phyloP scores from a whole-genome alignment of 2,888 invertebrate species.

The Halictus quadricinctus region DNA sequence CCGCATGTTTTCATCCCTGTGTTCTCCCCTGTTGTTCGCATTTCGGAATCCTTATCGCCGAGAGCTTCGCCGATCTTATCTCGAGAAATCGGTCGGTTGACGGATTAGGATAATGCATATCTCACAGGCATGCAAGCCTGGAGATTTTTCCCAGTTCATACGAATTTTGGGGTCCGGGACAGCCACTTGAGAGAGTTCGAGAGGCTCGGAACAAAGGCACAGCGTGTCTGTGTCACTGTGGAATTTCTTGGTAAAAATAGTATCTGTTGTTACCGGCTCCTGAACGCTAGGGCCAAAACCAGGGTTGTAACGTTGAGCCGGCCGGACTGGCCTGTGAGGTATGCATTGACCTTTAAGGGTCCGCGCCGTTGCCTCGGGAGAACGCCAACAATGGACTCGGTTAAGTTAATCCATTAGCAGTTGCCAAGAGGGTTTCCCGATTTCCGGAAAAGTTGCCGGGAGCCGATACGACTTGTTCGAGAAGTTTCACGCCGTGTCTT shows the following conservation, averaged over 20 bases:
- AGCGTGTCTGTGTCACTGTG: too few relatives aligned
- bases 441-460: conserved; percentile 1
- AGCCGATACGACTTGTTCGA: conserved; percentile 17
- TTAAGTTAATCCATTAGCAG: conserved; percentile 17
- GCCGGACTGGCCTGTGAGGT: too few relatives aligned
- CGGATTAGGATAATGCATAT: not conserved
- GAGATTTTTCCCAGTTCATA: too few relatives aligned
- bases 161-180: too few relatives aligned
- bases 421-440: conserved; percentile 11
- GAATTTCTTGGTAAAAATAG: too few relatives aligned
- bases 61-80: not conserved
- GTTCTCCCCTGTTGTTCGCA: not conserved
- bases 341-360: not conserved
- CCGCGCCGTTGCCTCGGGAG: not conserved
- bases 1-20: not conserved
- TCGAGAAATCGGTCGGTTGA: not conserved
- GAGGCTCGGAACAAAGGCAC: too few relatives aligned
- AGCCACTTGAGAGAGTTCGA: too few relatives aligned
- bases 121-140: too few relatives aligned
- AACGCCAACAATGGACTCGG: not conserved
- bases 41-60: not conserved
- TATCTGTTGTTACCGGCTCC: too few relatives aligned
- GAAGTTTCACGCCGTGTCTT: conserved; percentile 15
- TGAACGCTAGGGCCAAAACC: too few relatives aligned
- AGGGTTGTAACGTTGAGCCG: too few relatives aligned